A percentile compares a stretch with the other conserved stretches of the same genome.
These are phyloP conservation scores for Horisme vitalbata DNA, from an alignment of 2,888 invertebrate species.

Conservation along the genomic window DNA sequence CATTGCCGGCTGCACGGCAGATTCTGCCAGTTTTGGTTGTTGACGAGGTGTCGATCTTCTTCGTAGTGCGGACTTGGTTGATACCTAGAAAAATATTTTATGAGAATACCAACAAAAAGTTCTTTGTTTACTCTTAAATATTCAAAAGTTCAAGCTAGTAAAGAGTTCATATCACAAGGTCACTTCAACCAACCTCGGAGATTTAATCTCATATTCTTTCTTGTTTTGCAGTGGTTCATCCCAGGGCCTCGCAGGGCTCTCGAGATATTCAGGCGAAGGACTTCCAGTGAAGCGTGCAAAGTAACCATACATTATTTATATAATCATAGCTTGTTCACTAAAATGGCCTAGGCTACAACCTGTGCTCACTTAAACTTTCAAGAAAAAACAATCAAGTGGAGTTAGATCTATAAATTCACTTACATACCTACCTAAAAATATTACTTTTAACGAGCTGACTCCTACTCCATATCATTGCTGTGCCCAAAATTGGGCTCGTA, in stretches of 20 bases:
- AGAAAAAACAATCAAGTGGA: too few relatives aligned
- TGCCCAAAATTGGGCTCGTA: too few relatives aligned
- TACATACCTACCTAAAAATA: too few relatives aligned
- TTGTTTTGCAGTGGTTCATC: conserved; percentile 77
- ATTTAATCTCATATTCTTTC: conserved; percentile 56
- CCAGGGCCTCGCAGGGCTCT: conserved; percentile 82
- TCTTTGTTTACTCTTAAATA: neutral
- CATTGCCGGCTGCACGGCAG: conserved; percentile 19
- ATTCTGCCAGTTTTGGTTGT: conserved; percentile 26
- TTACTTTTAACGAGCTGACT: too few relatives aligned
- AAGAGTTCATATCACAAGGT: neutral
- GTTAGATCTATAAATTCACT: too few relatives aligned
- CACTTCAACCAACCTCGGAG: conserved; percentile 48
- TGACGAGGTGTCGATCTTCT: conserved; percentile 28
- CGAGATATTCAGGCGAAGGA: conserved; percentile 81
- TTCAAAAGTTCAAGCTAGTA: neutral
- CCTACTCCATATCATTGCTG: too few relatives aligned
- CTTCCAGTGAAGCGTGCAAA: conserved; percentile 45
- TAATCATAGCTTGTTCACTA: too few relatives aligned
- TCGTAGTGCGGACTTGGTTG: conserved; percentile 27
- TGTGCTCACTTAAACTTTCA: too few relatives aligned
- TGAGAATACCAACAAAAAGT: too few relatives aligned
- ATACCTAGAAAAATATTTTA: too few relatives aligned
- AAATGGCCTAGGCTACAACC: too few relatives aligned
- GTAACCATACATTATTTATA: too few relatives aligned